A percentile compares a stretch with the other conserved stretches of the same genome.
These are phyloP conservation scores for Vimba vimba DNA, from an alignment of 2,113 vertebrate species.

Conservation along the genomic window DNA sequence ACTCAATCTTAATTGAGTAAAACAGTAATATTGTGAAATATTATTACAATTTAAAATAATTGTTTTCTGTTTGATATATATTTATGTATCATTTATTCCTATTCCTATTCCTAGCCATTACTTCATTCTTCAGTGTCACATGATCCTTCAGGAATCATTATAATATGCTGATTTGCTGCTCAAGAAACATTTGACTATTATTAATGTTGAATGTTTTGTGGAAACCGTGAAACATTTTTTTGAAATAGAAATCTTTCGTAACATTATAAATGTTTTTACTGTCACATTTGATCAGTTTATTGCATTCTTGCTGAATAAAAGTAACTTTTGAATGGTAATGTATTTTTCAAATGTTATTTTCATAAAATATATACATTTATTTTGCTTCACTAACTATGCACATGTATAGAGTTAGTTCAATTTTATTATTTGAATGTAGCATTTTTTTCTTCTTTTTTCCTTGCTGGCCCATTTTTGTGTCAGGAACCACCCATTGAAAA, in stretches of 20 bases:
- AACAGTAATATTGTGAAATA: not conserved
- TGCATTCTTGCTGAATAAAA: not conserved
- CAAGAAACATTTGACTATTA: not conserved
- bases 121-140: too few species aligned
- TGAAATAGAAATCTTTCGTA: too few species aligned
- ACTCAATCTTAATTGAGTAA: not conserved
- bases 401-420: not conserved
- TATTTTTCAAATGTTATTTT: not conserved
- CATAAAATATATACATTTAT: not conserved
- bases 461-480: slow-evolving; percentile 1
- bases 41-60: not conserved
- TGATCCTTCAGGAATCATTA: not conserved
- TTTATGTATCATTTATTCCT: not conserved
- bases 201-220: not conserved
- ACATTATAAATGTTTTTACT: not conserved
- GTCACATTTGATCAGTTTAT: not conserved
- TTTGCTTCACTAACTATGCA: not conserved
- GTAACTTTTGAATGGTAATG: not conserved
- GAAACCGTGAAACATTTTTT: not conserved
- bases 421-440: not conserved
- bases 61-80: not conserved
- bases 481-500: not conserved
- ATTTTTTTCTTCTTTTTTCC: not conserved
- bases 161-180: not conserved
- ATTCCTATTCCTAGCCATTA: too few species aligned